A percentile compares a stretch with the other conserved stretches of the same genome.
phyloP scores from a whole-genome alignment of 2,888 invertebrate genomes.

The Ectropis crepuscularia region DNA sequence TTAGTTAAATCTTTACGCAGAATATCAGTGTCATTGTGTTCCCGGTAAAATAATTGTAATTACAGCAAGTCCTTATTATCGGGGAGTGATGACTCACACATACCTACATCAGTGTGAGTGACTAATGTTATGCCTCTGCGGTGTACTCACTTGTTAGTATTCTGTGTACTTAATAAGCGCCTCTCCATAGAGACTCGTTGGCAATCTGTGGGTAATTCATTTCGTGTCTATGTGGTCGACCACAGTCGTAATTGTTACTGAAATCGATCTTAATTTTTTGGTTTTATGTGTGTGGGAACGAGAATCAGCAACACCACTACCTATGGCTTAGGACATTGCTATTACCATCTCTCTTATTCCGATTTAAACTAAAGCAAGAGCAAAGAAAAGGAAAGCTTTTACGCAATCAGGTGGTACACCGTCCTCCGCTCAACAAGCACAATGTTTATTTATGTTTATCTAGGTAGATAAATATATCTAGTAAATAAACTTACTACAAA shows the following conservation, averaged over 20 bases:
- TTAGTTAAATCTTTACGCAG: slow-evolving; percentile 48
- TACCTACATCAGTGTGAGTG: slow-evolving; percentile 55
- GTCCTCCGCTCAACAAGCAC: too few species aligned
- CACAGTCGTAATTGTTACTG: slow-evolving; percentile 37
- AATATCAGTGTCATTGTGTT: slow-evolving; percentile 64
- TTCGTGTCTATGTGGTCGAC: slow-evolving; percentile 39
- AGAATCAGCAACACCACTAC: background rate
- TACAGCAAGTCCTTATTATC: slow-evolving; percentile 27
- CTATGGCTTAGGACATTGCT: too few species aligned
- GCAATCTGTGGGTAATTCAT: slow-evolving; percentile 24
- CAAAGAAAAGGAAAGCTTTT: too few species aligned
- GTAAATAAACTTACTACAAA: too few species aligned
- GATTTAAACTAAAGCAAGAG: too few species aligned
- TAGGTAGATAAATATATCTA: too few species aligned
- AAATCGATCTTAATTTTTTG: slow-evolving; percentile 27
- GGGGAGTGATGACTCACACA: slow-evolving; percentile 61
- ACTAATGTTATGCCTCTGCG: slow-evolving; percentile 52
- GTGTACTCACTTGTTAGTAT: slow-evolving; percentile 22
- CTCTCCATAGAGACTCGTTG: slow-evolving; percentile 22
- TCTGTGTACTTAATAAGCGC: slow-evolving; percentile 29
- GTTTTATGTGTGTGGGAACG: slow-evolving; percentile 10
- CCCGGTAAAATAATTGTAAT: slow-evolving; percentile 69
- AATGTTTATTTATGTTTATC: too few species aligned
- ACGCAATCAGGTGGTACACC: too few species aligned
- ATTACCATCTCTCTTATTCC: too few species aligned